These are phyloP conservation scores for Drosophila mulleri DNA, from an alignment of 2,888 invertebrate species.

Conservation along the genomic window DNA sequence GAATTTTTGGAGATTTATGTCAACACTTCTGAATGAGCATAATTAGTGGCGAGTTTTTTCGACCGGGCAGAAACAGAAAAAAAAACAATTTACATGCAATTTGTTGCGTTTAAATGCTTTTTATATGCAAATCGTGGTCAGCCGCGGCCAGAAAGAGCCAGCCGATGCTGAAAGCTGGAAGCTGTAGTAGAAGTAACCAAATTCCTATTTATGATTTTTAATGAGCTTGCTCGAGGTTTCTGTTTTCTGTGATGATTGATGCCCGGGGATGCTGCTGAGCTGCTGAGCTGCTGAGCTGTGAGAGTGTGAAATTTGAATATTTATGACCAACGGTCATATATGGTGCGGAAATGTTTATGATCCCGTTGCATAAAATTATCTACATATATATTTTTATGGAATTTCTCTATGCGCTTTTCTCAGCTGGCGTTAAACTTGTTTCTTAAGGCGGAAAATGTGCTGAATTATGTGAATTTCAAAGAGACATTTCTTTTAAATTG, in stretches of 20 bases:
- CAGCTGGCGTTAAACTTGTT: constrained; percentile 64
- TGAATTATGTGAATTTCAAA: constrained; percentile 53
- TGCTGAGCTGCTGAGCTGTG: constrained; percentile 12
- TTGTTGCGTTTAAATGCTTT: constrained; percentile 78
- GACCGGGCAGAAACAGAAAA: constrained; percentile 25
- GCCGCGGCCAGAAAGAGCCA: constrained; percentile 47
- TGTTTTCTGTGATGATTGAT: constrained; percentile 66
- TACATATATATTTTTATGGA: neutral
- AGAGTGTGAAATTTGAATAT: constrained; percentile 79
- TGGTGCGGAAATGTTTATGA: constrained; percentile 83
- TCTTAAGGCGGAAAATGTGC: constrained; percentile 58
- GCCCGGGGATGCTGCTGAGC: constrained; percentile 60
- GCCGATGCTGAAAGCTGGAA: neutral
- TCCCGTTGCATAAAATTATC: constrained; percentile 66
- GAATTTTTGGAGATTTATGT: constrained; percentile 77
- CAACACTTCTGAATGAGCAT: constrained; percentile 75
- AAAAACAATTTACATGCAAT: constrained; percentile 77
- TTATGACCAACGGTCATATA: constrained; percentile 84
- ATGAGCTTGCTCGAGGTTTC: constrained; percentile 64
- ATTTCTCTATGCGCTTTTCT: constrained; percentile 28
- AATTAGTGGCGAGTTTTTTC: constrained; percentile 75
- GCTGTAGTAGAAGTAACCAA: constrained; percentile 43
- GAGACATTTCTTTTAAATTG: constrained; percentile 45
- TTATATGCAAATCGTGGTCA: constrained; percentile 81
- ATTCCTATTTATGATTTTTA: constrained; percentile 67